Evolutionary conservation across 2,797 vertebrate species (phyloP).

Genomic region (Amblyopsis hoosieri): DNA sequence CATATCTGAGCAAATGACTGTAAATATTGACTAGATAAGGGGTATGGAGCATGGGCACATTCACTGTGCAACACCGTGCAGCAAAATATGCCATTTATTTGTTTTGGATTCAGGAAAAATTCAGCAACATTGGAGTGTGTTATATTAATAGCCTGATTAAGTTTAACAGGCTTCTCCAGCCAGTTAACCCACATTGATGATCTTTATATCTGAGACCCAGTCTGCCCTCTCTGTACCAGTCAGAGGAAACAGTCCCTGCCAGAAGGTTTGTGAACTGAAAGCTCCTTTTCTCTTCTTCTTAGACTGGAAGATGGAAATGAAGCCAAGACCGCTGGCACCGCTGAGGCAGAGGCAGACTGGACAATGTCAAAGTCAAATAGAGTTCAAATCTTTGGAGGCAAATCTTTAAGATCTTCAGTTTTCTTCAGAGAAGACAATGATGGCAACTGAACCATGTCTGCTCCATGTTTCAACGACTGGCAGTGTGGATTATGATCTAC

Average conservation of each 20-base stretch:
- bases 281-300: slow-evolving; percentile 13
- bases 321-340: slow-evolving; percentile 10
- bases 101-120: not conserved
- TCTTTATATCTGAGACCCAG: slow-evolving; percentile 17
- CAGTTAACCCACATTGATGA: not conserved
- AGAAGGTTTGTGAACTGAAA: slow-evolving; percentile 23
- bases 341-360: slow-evolving; percentile 2
- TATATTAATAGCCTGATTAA: not conserved
- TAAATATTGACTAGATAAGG: too few species aligned
- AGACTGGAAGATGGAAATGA: not conserved
- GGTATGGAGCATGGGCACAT: too few species aligned
- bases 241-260: slow-evolving; percentile 30
- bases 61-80: too few species aligned
- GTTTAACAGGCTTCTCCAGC: not conserved
- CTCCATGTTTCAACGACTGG: not conserved
- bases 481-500: not conserved
- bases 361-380: slow-evolving; percentile 5
- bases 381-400: not conserved
- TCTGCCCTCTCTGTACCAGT: slow-evolving; percentile 5
- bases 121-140: too few species aligned
- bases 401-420: slow-evolving; percentile 8
- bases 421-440: not conserved
- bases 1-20: too few species aligned
- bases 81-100: not conserved
- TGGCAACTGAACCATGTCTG: not conserved